A percentile compares a stretch with the other conserved stretches of the same genome.
Conservation (phyloP, 2,113 vertebrate species). For the Syrmaticus mikado region DNA sequence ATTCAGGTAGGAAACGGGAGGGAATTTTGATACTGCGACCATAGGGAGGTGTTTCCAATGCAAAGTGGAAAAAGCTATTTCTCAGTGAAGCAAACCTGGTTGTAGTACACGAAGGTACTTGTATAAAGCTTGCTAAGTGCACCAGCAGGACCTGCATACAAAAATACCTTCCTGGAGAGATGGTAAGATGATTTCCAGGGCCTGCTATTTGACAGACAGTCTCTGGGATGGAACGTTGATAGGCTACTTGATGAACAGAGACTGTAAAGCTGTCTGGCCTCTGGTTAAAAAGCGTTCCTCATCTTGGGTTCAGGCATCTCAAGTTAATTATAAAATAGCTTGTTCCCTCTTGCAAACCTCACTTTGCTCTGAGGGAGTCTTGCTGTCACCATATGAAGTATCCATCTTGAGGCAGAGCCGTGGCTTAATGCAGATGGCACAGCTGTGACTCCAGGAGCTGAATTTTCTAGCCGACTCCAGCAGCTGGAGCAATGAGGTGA, state of each 20-base stretch:
- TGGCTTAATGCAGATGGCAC: not conserved
- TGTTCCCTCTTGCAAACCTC: not conserved
- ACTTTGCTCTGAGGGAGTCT: not conserved
- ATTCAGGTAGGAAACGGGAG: not conserved
- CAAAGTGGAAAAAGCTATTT: not conserved
- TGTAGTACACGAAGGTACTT: not conserved
- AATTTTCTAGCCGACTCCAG: not conserved
- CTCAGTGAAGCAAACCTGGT: not conserved
- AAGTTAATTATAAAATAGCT: conserved; percentile 13
- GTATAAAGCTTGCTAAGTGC: not conserved
- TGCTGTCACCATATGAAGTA: not conserved
- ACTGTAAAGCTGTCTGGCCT: not conserved
- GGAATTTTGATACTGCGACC: not conserved
- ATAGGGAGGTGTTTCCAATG: not conserved
- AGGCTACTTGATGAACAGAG: not conserved
- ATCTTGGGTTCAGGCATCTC: not conserved
- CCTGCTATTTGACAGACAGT: not conserved
- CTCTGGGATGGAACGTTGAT: not conserved
- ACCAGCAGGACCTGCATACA: not conserved
- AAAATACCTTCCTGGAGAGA: not conserved
- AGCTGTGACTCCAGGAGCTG: not conserved
- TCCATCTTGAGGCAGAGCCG: not conserved
- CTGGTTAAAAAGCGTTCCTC: not conserved
- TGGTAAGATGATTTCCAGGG: not conserved
- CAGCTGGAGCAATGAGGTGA: not conserved